These are phyloP conservation scores for Bursaphelenchus okinawaensis DNA, from an alignment of 2,888 invertebrate species.

Conservation along the genomic window DNA sequence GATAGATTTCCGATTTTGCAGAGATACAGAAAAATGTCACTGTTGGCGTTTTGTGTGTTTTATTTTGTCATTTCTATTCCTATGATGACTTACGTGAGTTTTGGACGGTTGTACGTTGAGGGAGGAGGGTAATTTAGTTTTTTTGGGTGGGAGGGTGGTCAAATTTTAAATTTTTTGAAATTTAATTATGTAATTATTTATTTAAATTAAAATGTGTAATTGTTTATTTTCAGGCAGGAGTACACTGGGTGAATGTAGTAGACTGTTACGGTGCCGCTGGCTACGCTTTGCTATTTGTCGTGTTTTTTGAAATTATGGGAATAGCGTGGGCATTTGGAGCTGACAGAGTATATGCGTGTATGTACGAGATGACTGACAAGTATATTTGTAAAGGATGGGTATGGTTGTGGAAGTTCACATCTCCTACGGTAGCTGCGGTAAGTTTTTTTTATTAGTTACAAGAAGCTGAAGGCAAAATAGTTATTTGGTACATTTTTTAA, in stretches of 20 bases:
- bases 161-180: too few species aligned
- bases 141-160: too few species aligned
- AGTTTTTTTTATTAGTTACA: conserved; percentile 47
- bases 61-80: conserved; percentile 55
- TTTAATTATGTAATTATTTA: too few species aligned
- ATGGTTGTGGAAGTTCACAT: conserved; percentile 78
- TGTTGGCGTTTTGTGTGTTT: conserved; percentile 45
- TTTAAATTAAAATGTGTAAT: too few species aligned
- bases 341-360: conserved; percentile 69
- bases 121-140: too few species aligned
- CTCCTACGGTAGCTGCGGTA: conserved; percentile 77
- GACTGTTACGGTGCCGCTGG: conserved; percentile 77
- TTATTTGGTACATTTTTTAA: conserved; percentile 26
- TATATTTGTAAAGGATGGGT: conserved; percentile 75
- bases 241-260: conserved; percentile 76
- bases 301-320: conserved; percentile 82
- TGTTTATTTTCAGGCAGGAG: conserved; percentile 69
- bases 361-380: conserved; percentile 76
- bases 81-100: conserved; percentile 48
- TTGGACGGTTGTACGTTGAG: background rate
- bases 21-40: conserved; percentile 49
- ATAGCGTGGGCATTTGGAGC: conserved; percentile 79
- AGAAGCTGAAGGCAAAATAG: background rate
- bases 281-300: conserved; percentile 79
- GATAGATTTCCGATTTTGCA: conserved; percentile 56